These are phyloP conservation scores for Caenorhabditis imperialis DNA, from an alignment of 2,888 invertebrate genomes.

Conservation along the genomic window DNA sequence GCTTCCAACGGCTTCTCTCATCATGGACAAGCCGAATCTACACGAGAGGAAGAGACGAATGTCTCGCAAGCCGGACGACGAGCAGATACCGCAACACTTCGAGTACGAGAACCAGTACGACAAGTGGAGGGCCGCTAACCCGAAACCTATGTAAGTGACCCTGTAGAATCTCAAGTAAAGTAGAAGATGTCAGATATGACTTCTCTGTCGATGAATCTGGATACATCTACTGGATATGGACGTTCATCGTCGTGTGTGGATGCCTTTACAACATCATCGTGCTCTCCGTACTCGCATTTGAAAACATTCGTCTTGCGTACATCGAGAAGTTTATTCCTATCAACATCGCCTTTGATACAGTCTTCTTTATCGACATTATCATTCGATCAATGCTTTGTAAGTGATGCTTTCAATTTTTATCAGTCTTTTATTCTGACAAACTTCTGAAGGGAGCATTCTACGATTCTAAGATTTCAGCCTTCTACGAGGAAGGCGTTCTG, in stretches of 20 bases:
- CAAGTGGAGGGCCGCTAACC: constrained; percentile 51
- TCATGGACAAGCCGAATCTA: not conserved
- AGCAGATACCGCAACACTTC: constrained; percentile 34
- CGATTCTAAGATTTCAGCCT: constrained; percentile 16
- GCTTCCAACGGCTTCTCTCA: constrained; percentile 21
- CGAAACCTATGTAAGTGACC: constrained; percentile 34
- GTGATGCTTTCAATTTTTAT: constrained; percentile 16
- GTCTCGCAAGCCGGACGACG: constrained; percentile 25
- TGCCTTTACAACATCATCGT: constrained; percentile 64
- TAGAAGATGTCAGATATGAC: constrained; percentile 16
- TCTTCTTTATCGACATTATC: constrained; percentile 69
- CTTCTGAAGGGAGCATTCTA: not conserved
- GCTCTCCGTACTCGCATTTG: constrained; percentile 58
- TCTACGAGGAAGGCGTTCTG: constrained; percentile 51
- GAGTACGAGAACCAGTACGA: constrained; percentile 57
- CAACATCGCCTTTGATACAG: constrained; percentile 66
- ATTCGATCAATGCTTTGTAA: constrained; percentile 67
- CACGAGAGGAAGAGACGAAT: constrained; percentile 38
- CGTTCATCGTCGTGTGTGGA: constrained; percentile 54
- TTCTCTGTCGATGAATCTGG: constrained; percentile 52
- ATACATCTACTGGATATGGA: constrained; percentile 59
- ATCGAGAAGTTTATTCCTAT: constrained; percentile 54
- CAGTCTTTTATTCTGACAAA: no score
- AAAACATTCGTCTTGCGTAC: constrained; percentile 41
- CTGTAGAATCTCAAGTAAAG: not conserved